phyloP scores from a whole-genome alignment of 2,113 vertebrate genomes.

The Bubo blakistoni region DNA sequence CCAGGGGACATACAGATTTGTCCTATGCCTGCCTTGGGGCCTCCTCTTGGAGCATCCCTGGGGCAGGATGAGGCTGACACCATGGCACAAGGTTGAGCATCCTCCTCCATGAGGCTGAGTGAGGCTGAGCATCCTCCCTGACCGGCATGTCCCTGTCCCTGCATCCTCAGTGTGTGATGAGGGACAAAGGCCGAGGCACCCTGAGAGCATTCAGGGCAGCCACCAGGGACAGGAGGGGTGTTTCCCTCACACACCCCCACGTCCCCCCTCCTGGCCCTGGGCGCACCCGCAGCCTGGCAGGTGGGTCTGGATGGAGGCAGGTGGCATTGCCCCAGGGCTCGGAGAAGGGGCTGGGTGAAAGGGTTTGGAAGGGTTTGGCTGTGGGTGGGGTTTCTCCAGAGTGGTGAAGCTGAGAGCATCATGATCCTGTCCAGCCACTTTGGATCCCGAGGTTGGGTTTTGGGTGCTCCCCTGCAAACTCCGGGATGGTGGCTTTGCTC shows the following conservation, averaged over 20 bases:
- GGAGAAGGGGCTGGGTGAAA: neutral
- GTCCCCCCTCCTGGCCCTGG: fast-evolving
- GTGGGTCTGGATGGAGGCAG: neutral
- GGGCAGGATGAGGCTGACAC: fast-evolving
- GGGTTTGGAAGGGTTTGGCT: neutral
- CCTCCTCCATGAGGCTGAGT: neutral
- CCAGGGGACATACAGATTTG: neutral
- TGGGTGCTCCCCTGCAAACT: neutral
- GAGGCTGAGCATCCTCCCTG: neutral
- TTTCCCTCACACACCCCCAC: fast-evolving
- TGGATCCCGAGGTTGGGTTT: neutral
- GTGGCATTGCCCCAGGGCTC: fast-evolving
- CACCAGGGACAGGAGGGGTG: neutral
- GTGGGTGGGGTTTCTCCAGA: neutral
- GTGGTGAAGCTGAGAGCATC: neutral
- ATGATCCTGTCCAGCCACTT: neutral
- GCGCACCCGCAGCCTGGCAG: neutral
- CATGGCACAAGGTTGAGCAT: neutral
- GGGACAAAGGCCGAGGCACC: fast-evolving
- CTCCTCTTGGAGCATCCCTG: neutral
- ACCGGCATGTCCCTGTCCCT: neutral
- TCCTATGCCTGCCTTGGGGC: neutral
- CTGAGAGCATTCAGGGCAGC: neutral
- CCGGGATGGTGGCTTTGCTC: neutral
- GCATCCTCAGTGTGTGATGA: fast-evolving